Evolutionary conservation across 2,888 invertebrate genomes (phyloP), one percentile per base, ranked within the genome.

Genomic region (Drosophila barbarae): DNA sequence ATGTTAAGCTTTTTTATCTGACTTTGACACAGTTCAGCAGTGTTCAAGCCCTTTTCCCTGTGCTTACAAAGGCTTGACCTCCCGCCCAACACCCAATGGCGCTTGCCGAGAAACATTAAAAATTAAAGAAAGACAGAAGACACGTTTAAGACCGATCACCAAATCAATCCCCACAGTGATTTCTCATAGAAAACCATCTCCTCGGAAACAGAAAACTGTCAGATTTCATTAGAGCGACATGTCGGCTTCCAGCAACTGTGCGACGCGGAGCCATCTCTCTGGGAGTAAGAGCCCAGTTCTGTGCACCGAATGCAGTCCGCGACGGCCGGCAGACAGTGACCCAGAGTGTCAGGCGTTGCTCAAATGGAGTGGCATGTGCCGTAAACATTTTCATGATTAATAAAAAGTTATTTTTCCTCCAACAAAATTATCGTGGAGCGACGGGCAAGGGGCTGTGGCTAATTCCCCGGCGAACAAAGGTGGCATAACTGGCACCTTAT

Each of bases 401-500:
- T 83, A 79, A 78, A 70, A 71, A 74, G 71, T 74, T 72, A 80
- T 60, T 73, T 69, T 57, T 60, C 61, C 61, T 66, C 44, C 41
- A 67, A 71, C 55, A 41, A 65, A 71, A 67, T 60, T 71, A 67
- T 57, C 53, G 59, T 26, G 50, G 32, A 10, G 46, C 18, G 28
- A 30, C 18, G 30, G 18, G 30, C 18, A 32, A 46, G 35, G 35
- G 34, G 58, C 58, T 58, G 59, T 30, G 63, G 73, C 61, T 69
- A 72, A 72, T 72, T 66, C 63, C 67, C 39, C 56, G 66, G 42
- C 60, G 42, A 66, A 71, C 74, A 77, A 74, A 80, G 78, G 84
- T 83, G 84, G 75, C 76, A 85, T 67, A 81, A 78, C 78, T 81
- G 85, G 84, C 85, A 83, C 83, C 80, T 84, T 74, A 72, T 66